Base-by-base conservation (phyloP, 2,888 invertebrate genomes). In the Sphecodes monilicornis region DNA sequence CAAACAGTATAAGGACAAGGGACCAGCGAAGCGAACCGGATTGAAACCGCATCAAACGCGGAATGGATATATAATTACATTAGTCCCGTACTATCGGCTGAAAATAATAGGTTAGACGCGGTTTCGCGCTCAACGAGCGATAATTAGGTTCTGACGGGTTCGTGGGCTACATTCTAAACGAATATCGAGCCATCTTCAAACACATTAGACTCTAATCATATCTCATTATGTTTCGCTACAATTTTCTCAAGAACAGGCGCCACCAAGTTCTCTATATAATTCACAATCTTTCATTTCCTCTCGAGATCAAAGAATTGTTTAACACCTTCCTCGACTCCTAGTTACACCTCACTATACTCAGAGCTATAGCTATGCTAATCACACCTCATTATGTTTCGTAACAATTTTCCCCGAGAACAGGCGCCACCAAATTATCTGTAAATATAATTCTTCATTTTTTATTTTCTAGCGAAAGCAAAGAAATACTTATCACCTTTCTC, bases 121-220 rank as follows among this genome's bases (percentile, higher is more conserved):
- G 81, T 84, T 78, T 86, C 85, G 89, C 84, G 86, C 84, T 68
- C 79, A 79, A 76, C 85, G 86, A 84, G 90, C 90, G 91, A 90
- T 93, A 94, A 94, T 94, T 93, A 94, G 93, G 92, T 93, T 93
- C 93, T 93, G 93, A 93, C 93, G 90, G 90, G 93, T 93, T 93
- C 93, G 91, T 90, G 90, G 87, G 85, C 80, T 79, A 85, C 82
- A 87, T 86, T 80, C 88, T 80, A 82, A 86, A 82, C 82, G 86
- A 76, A 78, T 36, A 79, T 89, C 79, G 81, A 76, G 64, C 32
- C 29, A 57, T 88, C 90, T 80, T 85, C 90, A 90, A 92, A 93
- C 92, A 91, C 90, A 91, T 93, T 92, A 92, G 89, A 91, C 89
- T 91, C 88, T 93, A 93, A 93, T 93, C 91, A 91, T 89, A 91